Conservation (phyloP, 2,113 vertebrate species). For the Furnarius figulus region DNA sequence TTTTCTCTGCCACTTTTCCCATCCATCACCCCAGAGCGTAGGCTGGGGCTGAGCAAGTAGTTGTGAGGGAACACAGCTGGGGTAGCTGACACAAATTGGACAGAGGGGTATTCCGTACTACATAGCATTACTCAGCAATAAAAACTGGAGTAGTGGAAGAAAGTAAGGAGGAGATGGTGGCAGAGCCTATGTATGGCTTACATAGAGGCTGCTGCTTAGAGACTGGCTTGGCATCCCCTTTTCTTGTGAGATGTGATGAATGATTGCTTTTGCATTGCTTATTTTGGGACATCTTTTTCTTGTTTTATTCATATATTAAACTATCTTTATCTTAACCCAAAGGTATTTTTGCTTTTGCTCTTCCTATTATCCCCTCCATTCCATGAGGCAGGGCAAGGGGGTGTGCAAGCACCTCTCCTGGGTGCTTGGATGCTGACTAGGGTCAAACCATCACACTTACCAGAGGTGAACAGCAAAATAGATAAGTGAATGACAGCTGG, state of each 20-base stretch:
- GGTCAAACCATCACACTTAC: not conserved
- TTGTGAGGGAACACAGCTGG: not conserved
- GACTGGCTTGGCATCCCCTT: not conserved
- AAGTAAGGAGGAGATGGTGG: not conserved
- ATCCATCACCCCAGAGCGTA: not conserved
- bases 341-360: not conserved
- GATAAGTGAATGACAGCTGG: not conserved
- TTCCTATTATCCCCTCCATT: not conserved
- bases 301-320: not conserved
- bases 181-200: not conserved
- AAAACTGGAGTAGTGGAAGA: not conserved
- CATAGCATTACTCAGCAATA: fast-evolving
- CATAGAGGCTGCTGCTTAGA: not conserved
- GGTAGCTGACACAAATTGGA: not conserved
- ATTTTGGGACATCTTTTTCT: not conserved
- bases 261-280: not conserved
- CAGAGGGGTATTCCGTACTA: not conserved
- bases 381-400: fast-evolving
- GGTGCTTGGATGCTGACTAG: not conserved
- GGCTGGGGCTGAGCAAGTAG: not conserved
- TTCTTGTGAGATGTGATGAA: not conserved
- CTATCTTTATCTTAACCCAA: not conserved
- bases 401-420: not conserved
- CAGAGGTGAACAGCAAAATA: not conserved
- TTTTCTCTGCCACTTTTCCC: not conserved